Evolutionary conservation across 2,113 vertebrate genomes (phyloP).

Genomic region (Boleophthalmus pectinirostris): DNA sequence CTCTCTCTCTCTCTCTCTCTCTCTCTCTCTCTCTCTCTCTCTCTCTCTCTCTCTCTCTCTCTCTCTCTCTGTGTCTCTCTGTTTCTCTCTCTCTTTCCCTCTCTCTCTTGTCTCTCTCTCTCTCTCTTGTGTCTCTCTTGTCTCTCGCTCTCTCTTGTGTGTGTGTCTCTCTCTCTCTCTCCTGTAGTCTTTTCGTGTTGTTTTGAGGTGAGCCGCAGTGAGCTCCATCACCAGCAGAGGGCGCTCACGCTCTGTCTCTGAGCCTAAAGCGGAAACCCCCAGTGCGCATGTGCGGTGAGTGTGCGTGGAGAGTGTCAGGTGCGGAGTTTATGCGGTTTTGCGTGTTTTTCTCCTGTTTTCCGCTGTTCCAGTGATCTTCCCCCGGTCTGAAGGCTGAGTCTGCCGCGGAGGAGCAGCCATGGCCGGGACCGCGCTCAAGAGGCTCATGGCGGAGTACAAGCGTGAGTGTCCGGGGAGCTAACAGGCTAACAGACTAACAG

Average conservation of each 20-base stretch:
- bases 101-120: no score
- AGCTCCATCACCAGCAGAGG: neutral
- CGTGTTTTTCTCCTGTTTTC: neutral
- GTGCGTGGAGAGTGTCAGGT: neutral
- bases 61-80: no score
- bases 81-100: no score
- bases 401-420: conserved; percentile 28
- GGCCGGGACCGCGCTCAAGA: conserved; percentile 73
- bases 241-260: neutral
- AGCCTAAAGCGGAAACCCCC: neutral
- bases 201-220: no score
- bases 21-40: no score
- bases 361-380: neutral
- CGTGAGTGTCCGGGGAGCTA: conserved; percentile 64
- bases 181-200: no score
- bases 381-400: neutral
- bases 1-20: no score
- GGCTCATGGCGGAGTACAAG: conserved; percentile 76
- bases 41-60: no score
- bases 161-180: no score
- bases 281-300: neutral
- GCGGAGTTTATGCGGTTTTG: neutral
- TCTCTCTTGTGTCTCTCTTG: no score
- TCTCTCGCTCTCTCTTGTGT: no score
- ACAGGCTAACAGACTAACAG: no score